Base-by-base conservation (phyloP, 2,888 invertebrate species). In the Pristionchus entomophagus region DNA sequence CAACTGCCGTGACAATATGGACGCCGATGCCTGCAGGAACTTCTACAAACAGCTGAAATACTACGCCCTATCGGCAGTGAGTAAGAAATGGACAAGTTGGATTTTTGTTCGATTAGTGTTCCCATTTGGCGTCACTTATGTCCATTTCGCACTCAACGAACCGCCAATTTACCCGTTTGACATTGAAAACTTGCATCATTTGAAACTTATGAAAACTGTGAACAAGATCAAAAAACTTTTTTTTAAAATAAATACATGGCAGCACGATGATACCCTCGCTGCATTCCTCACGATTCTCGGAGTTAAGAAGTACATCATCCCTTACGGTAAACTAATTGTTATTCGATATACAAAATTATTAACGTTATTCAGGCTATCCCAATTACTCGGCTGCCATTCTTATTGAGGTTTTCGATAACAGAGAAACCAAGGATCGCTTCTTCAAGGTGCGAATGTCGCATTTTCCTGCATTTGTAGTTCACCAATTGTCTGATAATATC, bases 11-110 rank as follows among this genome's bases (percentile, higher is more conserved):
- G 78, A 80, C 29, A 32, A 51, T 32, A 0, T 29, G 2, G 6
- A 10, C 0, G 0, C 32, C n/a, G 6, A 19, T 10, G 10, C 41
- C 0, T 80, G 78, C 35, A 17, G 51, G 8, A 1, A 29, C 2
- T 80, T 80, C 78, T 82, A 82, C 59, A 41, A 82, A 41, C 1
- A 82, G 2, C 82, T 82, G 12, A 56, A 35, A 59, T 82, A 82
- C 82, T 82, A 26, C 59, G 59, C 59, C 10, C 14, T 82, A 4
- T 82, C 82, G 0, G 82, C 82, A 0, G 82, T 82, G 41, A 0
- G 82, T 82, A 26, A 59, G 82, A 51, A 22, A 10, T 45, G 45
- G 8, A 45, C 45, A 45, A 45, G 6, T 45, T 45, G 6, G 14
- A 45, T 14, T 6, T 45, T 45, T 45, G 6, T 45, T 45, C 45